Base-by-base conservation (phyloP, 92 coral and sea anemone species). In the Parazoanthus swiftii region DNA sequence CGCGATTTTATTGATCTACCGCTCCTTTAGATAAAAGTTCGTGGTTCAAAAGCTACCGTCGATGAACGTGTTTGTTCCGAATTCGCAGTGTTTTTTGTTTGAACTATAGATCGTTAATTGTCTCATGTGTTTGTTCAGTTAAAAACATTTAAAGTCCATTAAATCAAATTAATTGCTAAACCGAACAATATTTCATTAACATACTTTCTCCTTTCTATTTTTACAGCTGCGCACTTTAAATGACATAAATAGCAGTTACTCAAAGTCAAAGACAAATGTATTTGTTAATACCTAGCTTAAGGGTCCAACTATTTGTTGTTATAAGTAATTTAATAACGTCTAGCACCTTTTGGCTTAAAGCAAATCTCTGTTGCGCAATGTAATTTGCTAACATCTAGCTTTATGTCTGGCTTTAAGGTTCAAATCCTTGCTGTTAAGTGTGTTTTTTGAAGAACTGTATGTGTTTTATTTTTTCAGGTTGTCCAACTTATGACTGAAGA, bases 151-250 rank as follows among this genome's bases (percentile, higher is more conserved):
- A 63, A 63, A 63, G 26, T 63, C 8, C 70, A 63, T 20, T 63
- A 63, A 63, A 63, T 63, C 70, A 23, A 63, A 63, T 18, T 20
- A 63, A 63, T 63, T 63, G 70, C 70, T 63, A 20, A 63, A 63
- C 21, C 70, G 70, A 63, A 63, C 70, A 23, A 63, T 63, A 63
- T 63, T 63, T 18, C 8, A 63, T 63, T 73, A 73, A 36, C 77
- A 73, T 73, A 73, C n/a, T 14, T 73, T 73, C 42, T 7, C 8
- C 18, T 73, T 3, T 73, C 23, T 36, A 71, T 29, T 73, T 29
- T 26, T 73, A 15, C 77, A 73, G 77, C 77, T 73, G 77, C 77
- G 42, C 77, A 73, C 77, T 73, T 73, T 73, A 21, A 29, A 26
- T 73, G 77, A 73, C 77, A 36, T 29, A 73, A 70, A 73, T 73